Conservation (phyloP, 2,797 vertebrate species). For the Heterohyrax brucei region DNA sequence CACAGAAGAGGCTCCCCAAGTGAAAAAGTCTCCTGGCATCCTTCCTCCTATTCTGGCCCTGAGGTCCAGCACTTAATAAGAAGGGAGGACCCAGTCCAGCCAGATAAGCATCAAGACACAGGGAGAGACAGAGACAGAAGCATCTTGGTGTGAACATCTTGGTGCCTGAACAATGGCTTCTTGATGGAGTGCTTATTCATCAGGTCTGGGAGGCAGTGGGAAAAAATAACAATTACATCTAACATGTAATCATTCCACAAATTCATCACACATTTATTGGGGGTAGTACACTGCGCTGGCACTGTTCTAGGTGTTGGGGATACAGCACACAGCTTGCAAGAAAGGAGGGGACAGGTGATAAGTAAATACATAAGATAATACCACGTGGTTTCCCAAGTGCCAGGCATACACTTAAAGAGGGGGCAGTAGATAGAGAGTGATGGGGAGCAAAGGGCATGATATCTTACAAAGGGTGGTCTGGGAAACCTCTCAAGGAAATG, state of each 20-base stretch:
- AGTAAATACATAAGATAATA: background rate
- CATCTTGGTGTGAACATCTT: rapidly evolving
- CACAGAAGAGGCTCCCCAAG: rapidly evolving
- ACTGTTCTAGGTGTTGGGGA: background rate
- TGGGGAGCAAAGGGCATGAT: too few relatives aligned
- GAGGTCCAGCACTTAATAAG: background rate
- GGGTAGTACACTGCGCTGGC: background rate
- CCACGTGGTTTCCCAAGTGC: background rate
- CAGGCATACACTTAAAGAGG: background rate
- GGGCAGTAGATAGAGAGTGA: background rate
- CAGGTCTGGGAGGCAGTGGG: background rate
- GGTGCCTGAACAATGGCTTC: background rate
- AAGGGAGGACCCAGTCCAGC: background rate
- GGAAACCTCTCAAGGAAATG: background rate
- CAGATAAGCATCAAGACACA: background rate
- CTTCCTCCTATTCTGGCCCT: background rate
- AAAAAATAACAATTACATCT: rapidly evolving
- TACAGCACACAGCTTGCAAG: background rate
- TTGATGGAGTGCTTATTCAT: too few relatives aligned
- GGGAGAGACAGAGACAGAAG: background rate
- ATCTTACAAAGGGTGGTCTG: background rate
- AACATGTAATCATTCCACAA: too few relatives aligned
- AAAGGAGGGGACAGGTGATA: background rate
- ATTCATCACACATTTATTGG: rapidly evolving
- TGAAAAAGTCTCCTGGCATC: background rate